Percentiles rank a stretch among this genome's conserved stretches.
These are phyloP conservation scores for Chiloscyllium plagiosum DNA, from an alignment of 2,113 vertebrate genomes.

Conservation along the genomic window DNA sequence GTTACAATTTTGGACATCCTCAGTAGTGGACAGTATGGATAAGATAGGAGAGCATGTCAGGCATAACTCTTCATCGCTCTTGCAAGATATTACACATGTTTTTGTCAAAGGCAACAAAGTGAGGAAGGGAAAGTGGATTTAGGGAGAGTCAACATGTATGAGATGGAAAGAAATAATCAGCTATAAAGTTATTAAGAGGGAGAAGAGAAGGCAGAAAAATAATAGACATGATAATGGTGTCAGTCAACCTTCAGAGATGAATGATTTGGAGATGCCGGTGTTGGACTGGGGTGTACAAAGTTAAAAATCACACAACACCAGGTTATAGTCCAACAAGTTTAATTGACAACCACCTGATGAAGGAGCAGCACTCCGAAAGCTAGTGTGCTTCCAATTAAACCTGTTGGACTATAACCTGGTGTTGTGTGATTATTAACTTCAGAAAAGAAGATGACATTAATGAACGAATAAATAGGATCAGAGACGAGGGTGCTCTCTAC, in stretches of 20 bases:
- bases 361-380: no score
- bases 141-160: not conserved
- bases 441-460: no score
- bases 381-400: no score
- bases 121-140: not conserved
- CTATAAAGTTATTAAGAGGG: not conserved
- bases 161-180: not conserved
- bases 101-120: not conserved
- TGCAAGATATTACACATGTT: not conserved
- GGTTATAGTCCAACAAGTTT: no score
- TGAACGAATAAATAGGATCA: not conserved
- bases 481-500: not conserved
- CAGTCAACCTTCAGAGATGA: no score
- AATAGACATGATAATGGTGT: not conserved
- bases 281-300: no score
- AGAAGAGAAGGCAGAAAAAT: not conserved
- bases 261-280: no score
- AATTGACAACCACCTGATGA: no score
- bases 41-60: not conserved
- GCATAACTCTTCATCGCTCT: not conserved
- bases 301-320: no score
- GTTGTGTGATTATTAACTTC: no score
- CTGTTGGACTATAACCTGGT: no score
- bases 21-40: not conserved
- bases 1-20: not conserved